Percentiles rank a stretch among this genome's conserved stretches.
These are phyloP conservation scores for Zenarchopterus dispar DNA, from an alignment of 2,797 vertebrate genomes.

Conservation along the genomic window DNA sequence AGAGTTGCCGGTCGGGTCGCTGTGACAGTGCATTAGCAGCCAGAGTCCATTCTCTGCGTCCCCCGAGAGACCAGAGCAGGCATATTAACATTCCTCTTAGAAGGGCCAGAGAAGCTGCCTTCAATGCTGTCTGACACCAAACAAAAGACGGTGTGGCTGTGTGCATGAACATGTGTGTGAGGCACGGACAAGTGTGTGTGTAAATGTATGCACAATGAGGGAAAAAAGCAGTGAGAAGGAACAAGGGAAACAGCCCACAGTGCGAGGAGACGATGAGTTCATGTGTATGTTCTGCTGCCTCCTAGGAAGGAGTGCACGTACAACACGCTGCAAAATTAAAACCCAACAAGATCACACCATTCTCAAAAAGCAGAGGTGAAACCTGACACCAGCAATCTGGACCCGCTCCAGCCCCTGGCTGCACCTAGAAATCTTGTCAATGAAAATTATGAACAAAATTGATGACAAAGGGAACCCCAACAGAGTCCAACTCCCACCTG, in stretches of 20 bases:
- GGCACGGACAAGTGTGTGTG: conserved; percentile 49
- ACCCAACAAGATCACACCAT: too few species aligned
- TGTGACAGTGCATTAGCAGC: conserved; percentile 77
- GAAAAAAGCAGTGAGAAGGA: conserved; percentile 48
- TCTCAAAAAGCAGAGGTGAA: too few species aligned
- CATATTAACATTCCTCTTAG: conserved; percentile 83
- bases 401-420: too few species aligned
- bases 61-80: conserved; percentile 73
- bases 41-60: conserved; percentile 72
- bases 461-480: too few species aligned
- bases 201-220: conserved; percentile 52
- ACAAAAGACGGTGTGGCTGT: conserved; percentile 76
- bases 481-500: too few species aligned
- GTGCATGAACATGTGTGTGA: conserved; percentile 39
- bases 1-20: conserved; percentile 51
- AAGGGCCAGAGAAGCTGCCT: conserved; percentile 78
- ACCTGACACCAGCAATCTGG: too few species aligned
- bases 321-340: conserved; percentile 4
- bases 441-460: too few species aligned
- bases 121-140: conserved; percentile 80
- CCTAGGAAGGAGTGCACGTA: background rate
- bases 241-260: conserved; percentile 29
- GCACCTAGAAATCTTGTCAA: too few species aligned
- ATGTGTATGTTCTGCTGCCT: conserved; percentile 8
- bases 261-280: conserved; percentile 37